Percentiles rank a stretch among this genome's conserved stretches.
Evolutionary conservation across 2,797 vertebrate genomes (phyloP).

Genomic region (Gymnothorax javanicus): DNA sequence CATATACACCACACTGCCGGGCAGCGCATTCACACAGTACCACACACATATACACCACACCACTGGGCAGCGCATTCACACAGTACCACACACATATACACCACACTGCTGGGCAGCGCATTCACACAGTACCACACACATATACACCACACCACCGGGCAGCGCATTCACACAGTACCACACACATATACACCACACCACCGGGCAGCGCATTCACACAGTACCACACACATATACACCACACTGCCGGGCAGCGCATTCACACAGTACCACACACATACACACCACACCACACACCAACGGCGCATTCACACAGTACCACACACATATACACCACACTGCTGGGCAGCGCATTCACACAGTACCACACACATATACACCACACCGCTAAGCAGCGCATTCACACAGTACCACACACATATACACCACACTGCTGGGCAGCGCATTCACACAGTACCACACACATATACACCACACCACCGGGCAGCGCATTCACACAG

Average conservation of each 20-base stretch:
- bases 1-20: conserved; percentile 54
- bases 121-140: conserved; percentile 66
- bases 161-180: conserved; percentile 71
- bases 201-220: conserved; percentile 75
- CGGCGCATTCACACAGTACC: conserved; percentile 72
- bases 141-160: conserved; percentile 59
- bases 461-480: conserved; percentile 49
- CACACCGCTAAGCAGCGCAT: conserved; percentile 67
- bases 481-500: conserved; percentile 75
- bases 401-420: conserved; percentile 65
- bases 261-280: conserved; percentile 62
- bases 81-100: conserved; percentile 48
- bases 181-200: conserved; percentile 49
- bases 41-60: conserved; percentile 50
- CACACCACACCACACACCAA: too few relatives aligned
- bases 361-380: conserved; percentile 46
- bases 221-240: conserved; percentile 47
- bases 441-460: conserved; percentile 71
- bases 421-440: conserved; percentile 60
- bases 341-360: conserved; percentile 75
- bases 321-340: conserved; percentile 50
- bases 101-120: conserved; percentile 67
- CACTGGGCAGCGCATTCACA: conserved; percentile 74
- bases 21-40: conserved; percentile 73
- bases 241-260: conserved; percentile 69